phyloP scores from a whole-genome alignment of 2,113 vertebrate genomes.

The Cheirogaleus medius region DNA sequence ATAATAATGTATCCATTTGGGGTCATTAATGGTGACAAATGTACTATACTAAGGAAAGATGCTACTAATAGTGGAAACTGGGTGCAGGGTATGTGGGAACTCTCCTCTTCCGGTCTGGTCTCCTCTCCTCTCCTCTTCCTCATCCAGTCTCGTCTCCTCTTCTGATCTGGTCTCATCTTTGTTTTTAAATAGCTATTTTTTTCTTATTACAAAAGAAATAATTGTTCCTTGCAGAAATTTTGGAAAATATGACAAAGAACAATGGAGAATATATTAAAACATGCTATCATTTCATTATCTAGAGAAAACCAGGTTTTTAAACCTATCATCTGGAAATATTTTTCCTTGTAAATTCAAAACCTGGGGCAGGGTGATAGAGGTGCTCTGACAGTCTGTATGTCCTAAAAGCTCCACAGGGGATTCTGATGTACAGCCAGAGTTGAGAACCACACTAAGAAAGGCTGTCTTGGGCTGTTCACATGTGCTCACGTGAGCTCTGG shows the following conservation, averaged over 20 bases:
- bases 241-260: not conserved
- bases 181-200: not conserved
- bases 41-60: not conserved
- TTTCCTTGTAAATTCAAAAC: not conserved
- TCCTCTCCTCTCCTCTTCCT: too few species aligned
- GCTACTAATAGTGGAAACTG: not conserved
- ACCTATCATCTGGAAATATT: not conserved
- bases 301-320: not conserved
- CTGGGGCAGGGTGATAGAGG: not conserved
- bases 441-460: not conserved
- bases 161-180: too few species aligned
- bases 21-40: not conserved
- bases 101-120: too few species aligned
- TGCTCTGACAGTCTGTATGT: not conserved
- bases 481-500: not conserved
- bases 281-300: not conserved
- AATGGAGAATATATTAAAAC: not conserved
- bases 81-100: not conserved
- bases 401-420: not conserved
- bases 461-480: not conserved
- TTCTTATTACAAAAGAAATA: constrained; percentile 4
- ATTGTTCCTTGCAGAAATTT: not conserved
- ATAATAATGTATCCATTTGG: not conserved
- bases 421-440: not conserved
- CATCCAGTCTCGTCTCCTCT: too few species aligned